Percentiles rank a stretch among this genome's conserved stretches.
These are phyloP conservation scores for Nomada ruficornis DNA, from an alignment of 2,888 invertebrate genomes.

Conservation along the genomic window DNA sequence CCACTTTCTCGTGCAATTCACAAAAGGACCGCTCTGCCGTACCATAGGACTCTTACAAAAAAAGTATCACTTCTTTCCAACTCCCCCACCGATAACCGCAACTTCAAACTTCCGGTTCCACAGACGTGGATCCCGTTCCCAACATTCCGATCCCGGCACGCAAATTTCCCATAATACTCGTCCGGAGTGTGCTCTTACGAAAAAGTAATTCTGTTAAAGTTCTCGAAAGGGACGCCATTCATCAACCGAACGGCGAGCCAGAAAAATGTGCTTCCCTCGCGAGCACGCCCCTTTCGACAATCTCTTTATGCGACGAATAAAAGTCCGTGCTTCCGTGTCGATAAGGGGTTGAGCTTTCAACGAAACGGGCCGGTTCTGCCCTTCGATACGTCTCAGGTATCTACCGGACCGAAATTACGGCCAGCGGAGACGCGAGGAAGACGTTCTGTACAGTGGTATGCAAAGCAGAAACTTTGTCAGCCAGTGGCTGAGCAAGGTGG, in stretches of 20 bases:
- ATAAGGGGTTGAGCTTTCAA: neutral
- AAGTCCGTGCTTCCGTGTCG: neutral
- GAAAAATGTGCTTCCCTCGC: slow-evolving; percentile 12
- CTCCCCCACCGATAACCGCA: slow-evolving; percentile 6
- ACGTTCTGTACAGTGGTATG: slow-evolving; percentile 50
- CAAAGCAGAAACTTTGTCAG: slow-evolving; percentile 49
- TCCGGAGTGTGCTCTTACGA: neutral
- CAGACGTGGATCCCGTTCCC: neutral
- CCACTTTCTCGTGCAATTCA: neutral
- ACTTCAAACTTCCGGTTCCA: neutral
- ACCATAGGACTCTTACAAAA: neutral
- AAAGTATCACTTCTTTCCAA: neutral
- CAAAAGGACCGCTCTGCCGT: slow-evolving; percentile 3
- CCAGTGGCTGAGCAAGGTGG: slow-evolving; percentile 33
- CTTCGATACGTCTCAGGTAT: slow-evolving; percentile 34
- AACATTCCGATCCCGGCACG: neutral
- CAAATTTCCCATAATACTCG: slow-evolving; percentile 12
- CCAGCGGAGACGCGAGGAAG: slow-evolving; percentile 18
- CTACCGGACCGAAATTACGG: slow-evolving; percentile 38
- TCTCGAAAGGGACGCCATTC: slow-evolving; percentile 23
- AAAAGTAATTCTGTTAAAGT: slow-evolving; percentile 31
- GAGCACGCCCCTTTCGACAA: slow-evolving; percentile 14
- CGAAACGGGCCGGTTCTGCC: slow-evolving; percentile 12
- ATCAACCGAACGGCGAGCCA: slow-evolving; percentile 1
- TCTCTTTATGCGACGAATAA: neutral